These are phyloP conservation scores for Plebejus anna DNA, from an alignment of 2,888 invertebrate genomes.

Conservation along the genomic window DNA sequence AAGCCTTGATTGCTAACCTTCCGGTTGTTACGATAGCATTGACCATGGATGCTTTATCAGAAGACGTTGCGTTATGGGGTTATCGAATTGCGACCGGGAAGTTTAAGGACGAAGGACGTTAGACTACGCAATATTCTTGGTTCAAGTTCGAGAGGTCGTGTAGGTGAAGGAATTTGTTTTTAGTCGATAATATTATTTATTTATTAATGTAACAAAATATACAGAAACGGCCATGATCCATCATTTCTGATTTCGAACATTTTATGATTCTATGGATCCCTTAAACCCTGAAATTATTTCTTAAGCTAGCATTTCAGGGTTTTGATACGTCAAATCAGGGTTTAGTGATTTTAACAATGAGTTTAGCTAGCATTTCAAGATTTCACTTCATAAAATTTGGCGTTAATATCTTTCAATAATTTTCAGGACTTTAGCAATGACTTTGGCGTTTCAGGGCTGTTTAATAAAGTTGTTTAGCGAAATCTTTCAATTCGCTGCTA, in stretches of 20 bases:
- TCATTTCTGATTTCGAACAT: too few relatives aligned
- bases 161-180: background rate
- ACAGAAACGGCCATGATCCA: too few relatives aligned
- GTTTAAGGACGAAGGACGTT: background rate
- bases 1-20: conserved; percentile 10
- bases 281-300: too few relatives aligned
- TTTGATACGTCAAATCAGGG: too few relatives aligned
- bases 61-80: conserved; percentile 13
- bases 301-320: too few relatives aligned
- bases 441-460: background rate
- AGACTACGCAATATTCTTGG: background rate
- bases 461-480: background rate
- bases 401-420: too few relatives aligned
- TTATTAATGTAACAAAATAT: too few relatives aligned
- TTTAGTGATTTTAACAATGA: too few relatives aligned
- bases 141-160: background rate
- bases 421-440: background rate
- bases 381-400: too few relatives aligned
- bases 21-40: background rate
- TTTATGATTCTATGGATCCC: too few relatives aligned
- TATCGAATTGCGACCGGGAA: conserved; percentile 6
- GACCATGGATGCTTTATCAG: conserved; percentile 8
- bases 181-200: too few relatives aligned
- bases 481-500: background rate
- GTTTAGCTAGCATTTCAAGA: too few relatives aligned